phyloP scores from a whole-genome alignment of 2,113 vertebrate species.

The Spilogale gracilis region DNA sequence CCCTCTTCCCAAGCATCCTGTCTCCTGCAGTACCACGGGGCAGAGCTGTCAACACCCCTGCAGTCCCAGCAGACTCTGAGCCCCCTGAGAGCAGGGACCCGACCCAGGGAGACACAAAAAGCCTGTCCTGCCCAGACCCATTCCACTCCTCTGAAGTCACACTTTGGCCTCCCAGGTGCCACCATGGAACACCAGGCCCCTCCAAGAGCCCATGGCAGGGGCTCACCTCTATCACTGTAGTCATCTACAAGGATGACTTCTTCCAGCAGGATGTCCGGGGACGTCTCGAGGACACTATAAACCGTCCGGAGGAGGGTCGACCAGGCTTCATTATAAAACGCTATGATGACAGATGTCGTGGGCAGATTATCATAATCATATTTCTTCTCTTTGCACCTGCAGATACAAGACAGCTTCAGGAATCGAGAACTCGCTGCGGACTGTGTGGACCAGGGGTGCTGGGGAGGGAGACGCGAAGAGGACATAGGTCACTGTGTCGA shows the following conservation, averaged over 20 bases:
- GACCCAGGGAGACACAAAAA: not conserved
- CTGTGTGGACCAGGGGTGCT: not conserved
- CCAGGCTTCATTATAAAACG: slow-evolving; percentile 99
- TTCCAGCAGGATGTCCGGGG: slow-evolving; percentile 94
- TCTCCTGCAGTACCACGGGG: not conserved
- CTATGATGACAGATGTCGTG: slow-evolving; percentile 95
- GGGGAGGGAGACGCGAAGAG: rapidly evolving
- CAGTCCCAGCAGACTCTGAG: not conserved
- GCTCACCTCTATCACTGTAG: slow-evolving; percentile 96
- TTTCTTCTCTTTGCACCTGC: slow-evolving; percentile 93
- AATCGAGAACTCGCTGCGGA: not conserved
- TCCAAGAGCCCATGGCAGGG: not conserved
- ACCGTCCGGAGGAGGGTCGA: slow-evolving; percentile 97
- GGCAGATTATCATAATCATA: slow-evolving; percentile 94
- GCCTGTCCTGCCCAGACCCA: not conserved
- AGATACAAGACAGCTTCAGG: slow-evolving; percentile 61
- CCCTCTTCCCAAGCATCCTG: not conserved
- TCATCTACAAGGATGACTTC: slow-evolving; percentile 98
- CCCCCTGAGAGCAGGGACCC: not conserved
- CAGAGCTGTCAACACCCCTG: not conserved
- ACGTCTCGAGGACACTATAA: slow-evolving; percentile 98
- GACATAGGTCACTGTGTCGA: rapidly evolving
- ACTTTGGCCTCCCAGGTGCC: not conserved
- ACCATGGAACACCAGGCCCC: not conserved
- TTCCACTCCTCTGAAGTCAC: not conserved